phyloP scores from a whole-genome alignment of 2,888 invertebrate genomes.

The Sericinus montela region DNA sequence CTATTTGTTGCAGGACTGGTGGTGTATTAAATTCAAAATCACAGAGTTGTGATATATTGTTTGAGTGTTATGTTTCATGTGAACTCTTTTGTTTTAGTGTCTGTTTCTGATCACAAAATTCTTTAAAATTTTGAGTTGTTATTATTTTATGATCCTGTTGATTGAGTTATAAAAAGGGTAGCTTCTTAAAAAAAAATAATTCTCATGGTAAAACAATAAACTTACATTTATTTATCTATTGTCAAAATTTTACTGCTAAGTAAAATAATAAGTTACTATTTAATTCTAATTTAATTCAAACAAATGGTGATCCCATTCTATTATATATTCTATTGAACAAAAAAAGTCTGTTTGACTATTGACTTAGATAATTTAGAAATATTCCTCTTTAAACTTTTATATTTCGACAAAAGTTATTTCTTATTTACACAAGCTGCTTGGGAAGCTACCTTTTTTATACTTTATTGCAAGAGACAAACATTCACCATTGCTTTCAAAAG shows the following conservation, averaged over 20 bases:
- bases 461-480: background rate
- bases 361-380: too few relatives aligned
- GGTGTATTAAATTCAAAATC: slow-evolving; percentile 15
- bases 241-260: too few relatives aligned
- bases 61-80: slow-evolving; percentile 13
- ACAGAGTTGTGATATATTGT: slow-evolving; percentile 12
- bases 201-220: too few relatives aligned
- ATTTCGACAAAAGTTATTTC: too few relatives aligned
- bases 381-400: too few relatives aligned
- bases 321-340: too few relatives aligned
- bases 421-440: too few relatives aligned
- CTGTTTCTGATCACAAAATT: background rate
- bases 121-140: background rate
- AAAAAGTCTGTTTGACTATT: too few relatives aligned
- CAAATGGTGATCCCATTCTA: too few relatives aligned
- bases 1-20: slow-evolving; percentile 34
- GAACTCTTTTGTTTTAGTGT: slow-evolving; percentile 17
- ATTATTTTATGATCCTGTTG: background rate
- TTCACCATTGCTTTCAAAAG: background rate
- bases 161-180: background rate
- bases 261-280: too few relatives aligned
- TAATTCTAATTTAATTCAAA: too few relatives aligned
- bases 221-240: too few relatives aligned
- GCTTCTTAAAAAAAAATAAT: background rate
- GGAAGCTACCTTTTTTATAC: slow-evolving; percentile 8